Percentiles rank a stretch among this genome's conserved stretches.
Conservation (phyloP, 2,888 invertebrate genomes). For the Chrysotoxum bicinctum region DNA sequence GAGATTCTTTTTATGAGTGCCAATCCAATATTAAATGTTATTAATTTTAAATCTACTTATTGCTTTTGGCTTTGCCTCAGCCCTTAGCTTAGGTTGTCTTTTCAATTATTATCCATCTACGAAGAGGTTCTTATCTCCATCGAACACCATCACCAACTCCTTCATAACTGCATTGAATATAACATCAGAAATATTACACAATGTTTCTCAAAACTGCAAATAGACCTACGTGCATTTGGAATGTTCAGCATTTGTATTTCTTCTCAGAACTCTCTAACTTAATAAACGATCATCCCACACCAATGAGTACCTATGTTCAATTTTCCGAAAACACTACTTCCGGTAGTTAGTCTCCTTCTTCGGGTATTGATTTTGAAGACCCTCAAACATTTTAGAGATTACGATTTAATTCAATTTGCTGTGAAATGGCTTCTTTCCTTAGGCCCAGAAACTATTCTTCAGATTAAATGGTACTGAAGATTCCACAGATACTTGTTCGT, state of each 20-base stretch:
- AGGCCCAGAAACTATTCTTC: slow-evolving; percentile 23
- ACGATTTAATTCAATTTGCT: slow-evolving; percentile 30
- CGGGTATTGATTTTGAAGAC: slow-evolving; percentile 29
- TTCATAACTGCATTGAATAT: not conserved
- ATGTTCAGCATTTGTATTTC: not conserved
- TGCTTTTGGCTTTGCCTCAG: too few species aligned
- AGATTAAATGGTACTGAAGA: slow-evolving; percentile 12
- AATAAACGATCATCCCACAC: slow-evolving; percentile 32
- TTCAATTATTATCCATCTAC: too few species aligned
- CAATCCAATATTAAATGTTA: too few species aligned
- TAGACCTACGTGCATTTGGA: not conserved
- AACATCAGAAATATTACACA: too few species aligned
- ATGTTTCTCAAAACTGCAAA: not conserved
- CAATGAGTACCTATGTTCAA: slow-evolving; percentile 46
- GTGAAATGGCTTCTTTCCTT: not conserved
- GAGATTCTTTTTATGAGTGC: too few species aligned
- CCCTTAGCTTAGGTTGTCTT: too few species aligned
- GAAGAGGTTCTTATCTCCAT: too few species aligned
- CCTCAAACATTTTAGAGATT: slow-evolving; percentile 18
- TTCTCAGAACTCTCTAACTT: not conserved
- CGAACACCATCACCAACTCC: not conserved
- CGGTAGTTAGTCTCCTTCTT: slow-evolving; percentile 26
- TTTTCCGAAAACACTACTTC: slow-evolving; percentile 47
- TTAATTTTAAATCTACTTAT: too few species aligned
- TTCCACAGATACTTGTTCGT: slow-evolving; percentile 29